Percentiles rank a stretch among this genome's conserved stretches.
phyloP scores from a whole-genome alignment of 2,797 vertebrate genomes.

The Acanthornis magna region DNA sequence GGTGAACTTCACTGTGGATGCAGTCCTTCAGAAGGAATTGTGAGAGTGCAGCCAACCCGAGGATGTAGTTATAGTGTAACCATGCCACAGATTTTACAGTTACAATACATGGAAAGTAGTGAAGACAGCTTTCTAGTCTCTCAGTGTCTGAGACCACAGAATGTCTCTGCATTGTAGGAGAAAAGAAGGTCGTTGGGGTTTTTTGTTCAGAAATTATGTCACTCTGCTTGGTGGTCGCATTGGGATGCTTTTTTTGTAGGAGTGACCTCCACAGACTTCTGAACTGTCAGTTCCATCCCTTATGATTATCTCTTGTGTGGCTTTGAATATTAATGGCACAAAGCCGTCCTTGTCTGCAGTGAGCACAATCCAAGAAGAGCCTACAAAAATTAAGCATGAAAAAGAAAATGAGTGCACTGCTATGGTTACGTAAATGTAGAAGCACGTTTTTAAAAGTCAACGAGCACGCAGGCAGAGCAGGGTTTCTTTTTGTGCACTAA shows the following conservation, averaged over 20 bases:
- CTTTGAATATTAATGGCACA: constrained; percentile 86
- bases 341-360: constrained; percentile 89
- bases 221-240: constrained; percentile 58
- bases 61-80: not conserved
- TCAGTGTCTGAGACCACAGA: not conserved
- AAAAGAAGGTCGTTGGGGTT: not conserved
- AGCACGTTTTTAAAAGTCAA: not conserved
- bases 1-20: not conserved
- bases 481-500: constrained; percentile 18
- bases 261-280: constrained; percentile 39
- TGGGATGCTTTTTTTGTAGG: constrained; percentile 32
- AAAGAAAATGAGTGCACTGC: not conserved
- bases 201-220: constrained; percentile 47
- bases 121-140: not conserved
- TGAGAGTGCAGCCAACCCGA: not conserved
- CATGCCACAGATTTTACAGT: not conserved
- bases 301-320: constrained; percentile 86
- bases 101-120: not conserved
- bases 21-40: not conserved
- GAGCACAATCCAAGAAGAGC: constrained; percentile 87
- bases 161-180: not conserved
- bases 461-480: not conserved
- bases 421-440: not conserved
- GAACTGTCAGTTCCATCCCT: constrained; percentile 78
- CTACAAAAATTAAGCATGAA: constrained; percentile 68